phyloP scores from a whole-genome alignment of 2,888 invertebrate species.

The Cinara cedri region DNA sequence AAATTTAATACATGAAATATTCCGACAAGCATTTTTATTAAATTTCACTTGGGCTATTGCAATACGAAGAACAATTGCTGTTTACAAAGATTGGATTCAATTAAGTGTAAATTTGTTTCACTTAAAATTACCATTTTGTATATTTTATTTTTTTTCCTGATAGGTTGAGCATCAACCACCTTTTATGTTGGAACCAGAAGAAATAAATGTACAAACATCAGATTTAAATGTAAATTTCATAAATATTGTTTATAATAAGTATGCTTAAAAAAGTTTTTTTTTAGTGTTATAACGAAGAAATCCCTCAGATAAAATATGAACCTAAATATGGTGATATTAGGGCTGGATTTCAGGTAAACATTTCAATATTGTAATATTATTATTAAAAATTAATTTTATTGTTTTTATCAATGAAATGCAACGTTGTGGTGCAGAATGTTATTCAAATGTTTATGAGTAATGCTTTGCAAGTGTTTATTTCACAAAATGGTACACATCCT shows the following conservation, averaged over 20 bases:
- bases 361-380: neutral
- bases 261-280: neutral
- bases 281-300: slow-evolving; percentile 61
- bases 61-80: slow-evolving; percentile 84
- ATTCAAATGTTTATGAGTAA: slow-evolving; percentile 91
- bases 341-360: slow-evolving; percentile 47
- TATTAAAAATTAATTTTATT: neutral
- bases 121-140: too few species aligned
- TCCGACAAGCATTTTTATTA: slow-evolving; percentile 89
- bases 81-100: slow-evolving; percentile 96
- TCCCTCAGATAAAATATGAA: slow-evolving; percentile 4
- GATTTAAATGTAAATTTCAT: slow-evolving; percentile 51
- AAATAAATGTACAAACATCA: slow-evolving; percentile 46
- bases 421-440: slow-evolving; percentile 59
- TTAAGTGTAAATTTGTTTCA: slow-evolving; percentile 70
- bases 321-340: slow-evolving; percentile 41
- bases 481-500: slow-evolving; percentile 67
- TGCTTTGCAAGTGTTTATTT: slow-evolving; percentile 91
- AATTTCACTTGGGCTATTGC: slow-evolving; percentile 88
- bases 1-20: slow-evolving; percentile 92
- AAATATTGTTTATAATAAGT: neutral
- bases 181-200: slow-evolving; percentile 71
- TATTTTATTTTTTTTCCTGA: neutral
- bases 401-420: neutral
- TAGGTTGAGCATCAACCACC: slow-evolving; percentile 76